A percentile compares a stretch with the other conserved stretches of the same genome.
Conservation (phyloP, 2,113 vertebrate genomes). For the Miniopterus natalensis region DNA sequence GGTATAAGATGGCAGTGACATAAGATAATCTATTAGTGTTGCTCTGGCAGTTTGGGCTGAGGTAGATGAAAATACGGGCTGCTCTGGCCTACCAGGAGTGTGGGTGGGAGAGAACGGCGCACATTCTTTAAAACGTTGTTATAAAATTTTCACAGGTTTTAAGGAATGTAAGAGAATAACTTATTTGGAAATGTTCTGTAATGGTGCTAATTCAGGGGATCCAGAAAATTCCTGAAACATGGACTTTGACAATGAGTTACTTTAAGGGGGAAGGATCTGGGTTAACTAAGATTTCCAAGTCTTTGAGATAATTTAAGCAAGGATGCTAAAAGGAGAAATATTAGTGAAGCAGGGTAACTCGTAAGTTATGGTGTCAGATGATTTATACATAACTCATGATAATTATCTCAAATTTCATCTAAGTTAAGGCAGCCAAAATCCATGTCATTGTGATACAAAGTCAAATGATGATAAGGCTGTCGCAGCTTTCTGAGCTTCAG, state of each 20-base stretch:
- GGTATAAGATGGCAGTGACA: background rate
- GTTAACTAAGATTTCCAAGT: background rate
- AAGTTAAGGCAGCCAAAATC: background rate
- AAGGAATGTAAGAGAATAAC: background rate
- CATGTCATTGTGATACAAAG: background rate
- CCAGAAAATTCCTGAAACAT: background rate
- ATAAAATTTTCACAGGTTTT: background rate
- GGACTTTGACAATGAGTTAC: background rate
- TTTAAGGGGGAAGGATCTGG: background rate
- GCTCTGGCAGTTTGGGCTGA: background rate
- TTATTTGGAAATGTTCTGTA: background rate
- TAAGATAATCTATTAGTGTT: background rate
- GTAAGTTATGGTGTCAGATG: background rate
- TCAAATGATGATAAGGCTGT: background rate
- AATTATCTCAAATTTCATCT: slow-evolving; percentile 18
- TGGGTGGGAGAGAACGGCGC: background rate
- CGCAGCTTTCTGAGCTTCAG: background rate
- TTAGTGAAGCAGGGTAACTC: background rate
- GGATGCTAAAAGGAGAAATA: background rate
- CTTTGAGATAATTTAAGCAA: background rate
- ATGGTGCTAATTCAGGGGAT: background rate
- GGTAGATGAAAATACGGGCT: background rate
- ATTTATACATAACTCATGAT: background rate
- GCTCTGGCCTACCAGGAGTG: background rate
- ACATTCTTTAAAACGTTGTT: background rate